Evolutionary conservation across 2,797 vertebrate genomes (phyloP), one percentile per base, ranked within the genome.

Genomic region (Danionella dracula): DNA sequence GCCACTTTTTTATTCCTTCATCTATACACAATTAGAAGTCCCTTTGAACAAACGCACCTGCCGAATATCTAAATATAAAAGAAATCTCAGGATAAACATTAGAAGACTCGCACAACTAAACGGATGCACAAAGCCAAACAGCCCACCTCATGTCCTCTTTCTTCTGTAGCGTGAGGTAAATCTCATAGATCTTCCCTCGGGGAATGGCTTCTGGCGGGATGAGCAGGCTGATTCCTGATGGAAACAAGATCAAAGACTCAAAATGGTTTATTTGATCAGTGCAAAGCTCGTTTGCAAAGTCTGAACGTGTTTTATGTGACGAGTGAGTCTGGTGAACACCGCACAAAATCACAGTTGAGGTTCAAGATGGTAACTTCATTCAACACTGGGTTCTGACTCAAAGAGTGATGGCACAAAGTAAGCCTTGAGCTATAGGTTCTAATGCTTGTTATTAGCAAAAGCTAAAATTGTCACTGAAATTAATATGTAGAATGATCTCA

Each of bases 171-270:
- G 95, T 96, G 84, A 99, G 92, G 86, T 99, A 98, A 82, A 98
- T 91, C 90, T 98, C 96, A 20, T 99, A 98, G 90, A 99, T 98
- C 90, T 99, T 99, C 57, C 96, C 96, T 73, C 96, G 90, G 17
- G 96, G 96, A 84, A 99, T 99, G 85, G 96, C 95, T 53, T 99
- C 96, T 0, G 96, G 96, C 75, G 96, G 96, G 80, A 98, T 97
- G 78, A 99, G 96, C 83, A 99, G 88, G 78, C 96, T 98, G 89
- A 97, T 92, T 84, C 94, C 95, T 98, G 83, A 85, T 85, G 86
- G 82, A 88, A 88, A 87, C 82, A 84, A 82, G 77, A 83, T 83
- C 81, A 86, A 56, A 70, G 19, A 40, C 12, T 29, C 56, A 53
- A 45, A 46, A 46, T 64, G 9, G 29, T 6, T 27, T 6, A 6